Base-by-base conservation (phyloP, 2,888 invertebrate genomes). In the Taenaris catops region DNA sequence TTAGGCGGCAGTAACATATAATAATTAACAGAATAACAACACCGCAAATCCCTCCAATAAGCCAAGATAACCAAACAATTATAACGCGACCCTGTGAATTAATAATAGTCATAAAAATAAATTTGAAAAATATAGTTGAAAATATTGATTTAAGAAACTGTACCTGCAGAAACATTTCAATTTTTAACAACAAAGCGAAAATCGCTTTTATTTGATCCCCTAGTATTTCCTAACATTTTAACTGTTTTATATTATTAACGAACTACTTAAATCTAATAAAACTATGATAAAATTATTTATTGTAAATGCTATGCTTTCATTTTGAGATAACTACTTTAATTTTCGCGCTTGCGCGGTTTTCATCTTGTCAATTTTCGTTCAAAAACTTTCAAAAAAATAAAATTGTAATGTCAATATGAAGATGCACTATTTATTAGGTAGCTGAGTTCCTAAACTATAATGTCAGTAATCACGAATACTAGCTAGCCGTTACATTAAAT, bases 1-100 rank as follows among this genome's bases (percentile, higher is more conserved):
- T 90, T 64, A 91, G 89, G 84, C 91, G 91, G 70, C 91, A 91
- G 70, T 90, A 89, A 76, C 91, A 91, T 57, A 91, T 83, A 58
- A 91, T 76, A 63, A 90, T 76, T 51, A 91, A 89, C 64, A 91
- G 87, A 66, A 91, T 81, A 56, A 90, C 70, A 57, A 91, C 90
- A 56, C 91, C 89, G 56, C 91, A 89, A 55, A 91, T 83, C 44
- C 91, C 91, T 41, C 91, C 91, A 49, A 83, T 67, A 69, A 87
- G 79, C 87, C 87, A 87, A 67, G 81, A 81, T 63, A 86, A 80
- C 84, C 87, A 87, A 78, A 86, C 69, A 71, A 81, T 72, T 80
- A 83, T 79, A 72, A 80, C 71, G 48, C 84, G 84, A 71, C 84
- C 75, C 84, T 84, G 75, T 27, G 75, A 79, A 52, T 44, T 55